Evolutionary conservation across 1,140 invertebrate species (phyloP).

Genomic region (Phymastichus coffea): DNA sequence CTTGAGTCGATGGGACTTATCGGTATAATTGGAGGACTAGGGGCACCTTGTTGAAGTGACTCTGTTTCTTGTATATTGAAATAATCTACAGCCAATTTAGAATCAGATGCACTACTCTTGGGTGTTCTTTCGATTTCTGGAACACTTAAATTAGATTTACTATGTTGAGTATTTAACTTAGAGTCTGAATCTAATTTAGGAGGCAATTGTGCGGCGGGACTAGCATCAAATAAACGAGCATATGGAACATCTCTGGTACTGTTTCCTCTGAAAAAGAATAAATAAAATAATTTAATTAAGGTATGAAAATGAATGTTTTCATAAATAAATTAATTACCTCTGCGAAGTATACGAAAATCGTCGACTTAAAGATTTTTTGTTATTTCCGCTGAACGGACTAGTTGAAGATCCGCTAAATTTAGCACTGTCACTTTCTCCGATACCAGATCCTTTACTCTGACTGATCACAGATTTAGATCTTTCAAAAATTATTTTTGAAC

Average conservation of each 20-base stretch:
- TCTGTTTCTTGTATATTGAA: slow-evolving; percentile 53
- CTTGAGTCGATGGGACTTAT: slow-evolving; percentile 43
- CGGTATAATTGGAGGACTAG: slow-evolving; percentile 45
- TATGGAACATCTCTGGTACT: slow-evolving; percentile 73
- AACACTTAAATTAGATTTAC: slow-evolving; percentile 62
- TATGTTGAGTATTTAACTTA: slow-evolving; percentile 67
- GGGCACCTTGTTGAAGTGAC: slow-evolving; percentile 38
- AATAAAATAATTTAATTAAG: slow-evolving; percentile 4
- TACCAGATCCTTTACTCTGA: slow-evolving; percentile 41
- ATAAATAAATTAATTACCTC: slow-evolving; percentile 38
- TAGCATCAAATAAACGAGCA: slow-evolving; percentile 71
- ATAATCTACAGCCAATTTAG: slow-evolving; percentile 74
- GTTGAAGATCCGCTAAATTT: slow-evolving; percentile 49
- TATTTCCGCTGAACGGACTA: slow-evolving; percentile 50
- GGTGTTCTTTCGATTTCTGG: slow-evolving; percentile 59
- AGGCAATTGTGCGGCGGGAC: slow-evolving; percentile 56
- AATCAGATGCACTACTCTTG: slow-evolving; percentile 76
- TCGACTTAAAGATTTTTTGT: slow-evolving; percentile 58
- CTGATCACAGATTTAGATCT: slow-evolving; percentile 48
- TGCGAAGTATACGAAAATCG: slow-evolving; percentile 66
- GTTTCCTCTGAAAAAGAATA: slow-evolving; percentile 41
- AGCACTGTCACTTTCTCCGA: slow-evolving; percentile 39
- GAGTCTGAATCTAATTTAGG: slow-evolving; percentile 79
- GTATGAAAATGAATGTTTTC: too few species aligned
- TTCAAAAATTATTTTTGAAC: slow-evolving; percentile 43